Conservation (phyloP, 2,888 invertebrate species). For the Archips crataeganus region DNA sequence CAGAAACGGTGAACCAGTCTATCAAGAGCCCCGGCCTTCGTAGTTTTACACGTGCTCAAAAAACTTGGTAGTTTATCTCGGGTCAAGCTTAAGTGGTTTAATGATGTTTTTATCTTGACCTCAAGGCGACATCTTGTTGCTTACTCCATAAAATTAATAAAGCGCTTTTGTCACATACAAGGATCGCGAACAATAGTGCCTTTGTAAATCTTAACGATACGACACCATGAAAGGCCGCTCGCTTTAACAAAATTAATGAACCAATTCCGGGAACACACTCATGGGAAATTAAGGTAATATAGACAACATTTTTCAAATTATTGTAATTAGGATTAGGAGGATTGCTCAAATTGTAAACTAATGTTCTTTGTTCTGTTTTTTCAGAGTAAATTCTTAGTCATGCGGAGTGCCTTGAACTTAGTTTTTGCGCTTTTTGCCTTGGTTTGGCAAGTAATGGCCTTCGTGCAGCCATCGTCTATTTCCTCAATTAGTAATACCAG, state of each 20-base stretch:
- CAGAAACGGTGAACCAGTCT: conserved; percentile 72
- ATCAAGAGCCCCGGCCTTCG: conserved; percentile 61
- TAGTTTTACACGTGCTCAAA: conserved; percentile 41
- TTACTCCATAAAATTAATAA: conserved; percentile 77
- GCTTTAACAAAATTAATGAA: conserved; percentile 44
- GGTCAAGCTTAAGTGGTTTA: conserved; percentile 62
- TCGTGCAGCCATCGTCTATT: conserved; percentile 67
- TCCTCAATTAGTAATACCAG: conserved; percentile 72
- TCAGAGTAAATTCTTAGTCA: conserved; percentile 65
- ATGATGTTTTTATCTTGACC: conserved; percentile 67
- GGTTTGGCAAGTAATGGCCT: conserved; percentile 72
- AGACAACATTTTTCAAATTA: conserved; percentile 25
- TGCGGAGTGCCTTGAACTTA: conserved; percentile 72
- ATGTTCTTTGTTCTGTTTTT: conserved; percentile 70
- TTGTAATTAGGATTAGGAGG: conserved; percentile 29
- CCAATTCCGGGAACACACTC: conserved; percentile 37
- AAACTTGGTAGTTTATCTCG: conserved; percentile 50
- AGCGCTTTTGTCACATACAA: conserved; percentile 76
- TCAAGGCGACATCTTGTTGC: conserved; percentile 78
- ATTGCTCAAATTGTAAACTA: conserved; percentile 45
- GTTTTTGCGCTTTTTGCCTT: conserved; percentile 66
- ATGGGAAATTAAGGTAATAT: conserved; percentile 37
- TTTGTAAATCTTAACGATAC: conserved; percentile 43
- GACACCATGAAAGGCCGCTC: conserved; percentile 35
- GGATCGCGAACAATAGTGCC: conserved; percentile 59